Evolutionary conservation across 1,140 invertebrate species (phyloP), one percentile per base, ranked within the genome.

Genomic region (Pseudomyrmex concolor): DNA sequence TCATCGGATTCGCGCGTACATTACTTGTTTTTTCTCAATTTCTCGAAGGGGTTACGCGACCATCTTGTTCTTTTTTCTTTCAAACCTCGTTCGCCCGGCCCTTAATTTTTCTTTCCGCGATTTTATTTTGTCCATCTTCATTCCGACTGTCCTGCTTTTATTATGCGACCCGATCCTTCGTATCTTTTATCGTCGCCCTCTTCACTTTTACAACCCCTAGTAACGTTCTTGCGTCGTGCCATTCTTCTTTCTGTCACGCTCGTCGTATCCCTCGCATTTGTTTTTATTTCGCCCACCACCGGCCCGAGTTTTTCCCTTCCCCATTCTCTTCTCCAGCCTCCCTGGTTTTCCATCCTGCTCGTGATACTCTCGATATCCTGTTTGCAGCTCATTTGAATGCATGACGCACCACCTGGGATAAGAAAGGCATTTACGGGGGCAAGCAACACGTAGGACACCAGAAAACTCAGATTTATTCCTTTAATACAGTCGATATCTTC

Each of bases 301-400:
- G 17, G 45, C 19, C 54, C 17, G 4, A 19, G 17, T 3, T 13
- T 48, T 63, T 19, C 12, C n/a, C 50, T 43, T 17, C 9, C 34
- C 0, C 25, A 25, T 25, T 25, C 25, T 25, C 3, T 15, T 3
- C 13, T 55, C 63, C 63, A 34, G 5, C 34, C 34, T 34, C 5
- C 34, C 5, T 34, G 34, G 17, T 74, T 63, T 34, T 22, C 34
- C 54, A 12, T 12, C 15, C n/a, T 12, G 25, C 60, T 84, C 76
- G 73, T 34, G 71, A 68, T 86, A 84, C 86, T 78, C 85, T 77
- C 89, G 89, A 90, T 90, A 89, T 86, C 87, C 89, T 84, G 84
- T 89, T 86, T 84, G 84, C 72, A 87, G 84, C 84, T 90, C 89
- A 90, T 90, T 90, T 88, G 84, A 89, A 90, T 90, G 87, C 90